Percentiles rank a stretch among this genome's conserved stretches.
These are phyloP conservation scores for Dendrolimus houi DNA, from an alignment of 2,888 invertebrate genomes.

Conservation along the genomic window DNA sequence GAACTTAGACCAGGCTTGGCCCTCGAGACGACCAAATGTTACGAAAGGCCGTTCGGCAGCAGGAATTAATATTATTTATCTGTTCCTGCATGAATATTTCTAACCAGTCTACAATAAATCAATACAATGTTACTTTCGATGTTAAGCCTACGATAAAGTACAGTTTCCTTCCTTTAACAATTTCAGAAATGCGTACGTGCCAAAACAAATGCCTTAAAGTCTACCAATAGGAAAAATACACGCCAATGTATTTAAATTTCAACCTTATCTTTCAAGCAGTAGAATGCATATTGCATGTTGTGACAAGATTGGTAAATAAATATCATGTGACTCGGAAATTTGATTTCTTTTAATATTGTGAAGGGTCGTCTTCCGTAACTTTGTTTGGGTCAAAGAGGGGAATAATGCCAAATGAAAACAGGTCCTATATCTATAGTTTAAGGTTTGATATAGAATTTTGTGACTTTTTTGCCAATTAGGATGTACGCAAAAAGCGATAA, in stretches of 20 bases:
- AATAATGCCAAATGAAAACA: background rate
- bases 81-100: too few relatives aligned
- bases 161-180: background rate
- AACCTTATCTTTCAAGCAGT: too few relatives aligned
- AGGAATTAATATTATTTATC: too few relatives aligned
- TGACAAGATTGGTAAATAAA: background rate
- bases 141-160: background rate
- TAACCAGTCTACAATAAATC: too few relatives aligned
- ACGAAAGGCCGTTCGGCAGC: too few relatives aligned
- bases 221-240: background rate
- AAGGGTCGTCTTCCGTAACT: background rate
- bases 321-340: background rate
- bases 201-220: background rate
- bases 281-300: background rate
- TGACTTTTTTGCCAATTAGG: background rate
- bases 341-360: background rate
- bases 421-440: background rate
- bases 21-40: too few relatives aligned
- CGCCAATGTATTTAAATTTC: too few relatives aligned
- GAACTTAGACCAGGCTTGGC: too few relatives aligned
- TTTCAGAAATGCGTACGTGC: background rate
- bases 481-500: background rate
- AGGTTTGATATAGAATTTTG: background rate
- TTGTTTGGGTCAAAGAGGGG: background rate
- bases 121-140: too few relatives aligned